Base-by-base conservation (phyloP, 2,113 vertebrate species). In the Propithecus coquereli region DNA sequence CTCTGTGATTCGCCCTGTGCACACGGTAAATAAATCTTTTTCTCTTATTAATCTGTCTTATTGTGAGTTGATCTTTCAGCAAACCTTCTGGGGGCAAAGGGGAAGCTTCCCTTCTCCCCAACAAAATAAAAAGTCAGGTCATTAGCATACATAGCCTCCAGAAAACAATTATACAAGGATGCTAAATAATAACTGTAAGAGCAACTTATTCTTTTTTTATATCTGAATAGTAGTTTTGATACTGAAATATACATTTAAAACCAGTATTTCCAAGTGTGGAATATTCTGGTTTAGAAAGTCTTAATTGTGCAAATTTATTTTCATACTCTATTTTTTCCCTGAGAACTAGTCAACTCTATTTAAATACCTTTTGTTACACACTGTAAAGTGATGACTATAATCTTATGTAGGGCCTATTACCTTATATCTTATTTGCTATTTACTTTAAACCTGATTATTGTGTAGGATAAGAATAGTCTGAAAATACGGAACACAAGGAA, bases 261-360 rank as follows among this genome's bases (percentile, higher is more conserved):
- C 18, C 27, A 52, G 20, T 7, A 94, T 90, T 73, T 87, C 37
- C 23, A 95, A 83, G n/a, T 34, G 16, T 14, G 84, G 52, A 84
- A 66, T 66, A 73, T 79, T 50, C 34, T 91, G 52, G 30, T 34
- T 89, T 91, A 91, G 57, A 91, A 84, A 85, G 59, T n/a, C 23
- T 81, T 89, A 94, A 63, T 50, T 86, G 94, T 71, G 23, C 2
- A 92, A 92, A 79, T 37, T 66, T 61, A 90, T 76, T 74, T 90
- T 87, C 37, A 96, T 70, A 43, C 43, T 83, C 10, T 57, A 32
- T 76, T 83, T 79, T 92, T 92, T 59, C 25, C 16, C 76, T n/a
- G 20, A 74, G 61, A 90, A 63, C 27, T 52, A 81, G 47, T 70
- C 25, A 87, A 34, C 25, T 87, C 43, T 50, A 79, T 83, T 71